These are phyloP conservation scores for Bos indicus DNA, from an alignment of 2,113 vertebrate genomes.

Conservation along the genomic window DNA sequence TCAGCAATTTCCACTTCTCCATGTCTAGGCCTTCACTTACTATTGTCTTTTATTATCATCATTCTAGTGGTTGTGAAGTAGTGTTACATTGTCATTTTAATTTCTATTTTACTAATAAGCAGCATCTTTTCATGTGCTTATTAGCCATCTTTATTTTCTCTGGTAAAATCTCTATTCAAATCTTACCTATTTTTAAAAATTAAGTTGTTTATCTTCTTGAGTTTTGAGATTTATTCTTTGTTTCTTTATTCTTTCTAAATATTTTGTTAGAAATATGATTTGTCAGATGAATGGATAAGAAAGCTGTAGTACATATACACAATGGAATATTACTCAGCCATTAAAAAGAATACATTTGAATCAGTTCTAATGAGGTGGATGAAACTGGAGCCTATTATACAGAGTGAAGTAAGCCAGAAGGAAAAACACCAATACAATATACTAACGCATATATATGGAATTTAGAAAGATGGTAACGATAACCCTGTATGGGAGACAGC, in stretches of 20 bases:
- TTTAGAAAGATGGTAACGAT: too few relatives aligned
- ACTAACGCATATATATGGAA: too few relatives aligned
- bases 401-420: too few relatives aligned
- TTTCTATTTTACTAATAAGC: neutral
- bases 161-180: neutral
- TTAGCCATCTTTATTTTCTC: neutral
- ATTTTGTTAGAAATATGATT: conserved; percentile 8
- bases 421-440: too few relatives aligned
- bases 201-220: neutral
- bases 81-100: neutral
- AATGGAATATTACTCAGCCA: too few relatives aligned
- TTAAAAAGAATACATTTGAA: too few relatives aligned
- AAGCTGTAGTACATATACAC: too few relatives aligned
- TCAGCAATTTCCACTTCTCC: neutral
- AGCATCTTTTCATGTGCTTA: neutral
- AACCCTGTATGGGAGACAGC: too few relatives aligned
- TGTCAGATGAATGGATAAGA: neutral
- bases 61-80: neutral
- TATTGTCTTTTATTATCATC: neutral
- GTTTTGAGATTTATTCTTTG: neutral
- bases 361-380: too few relatives aligned
- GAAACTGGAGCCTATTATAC: too few relatives aligned
- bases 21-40: neutral
- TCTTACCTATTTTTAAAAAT: neutral
- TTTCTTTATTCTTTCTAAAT: neutral